These are phyloP conservation scores for Nipponacmea schrenckii DNA, from an alignment of 2,888 invertebrate genomes.

Conservation along the genomic window DNA sequence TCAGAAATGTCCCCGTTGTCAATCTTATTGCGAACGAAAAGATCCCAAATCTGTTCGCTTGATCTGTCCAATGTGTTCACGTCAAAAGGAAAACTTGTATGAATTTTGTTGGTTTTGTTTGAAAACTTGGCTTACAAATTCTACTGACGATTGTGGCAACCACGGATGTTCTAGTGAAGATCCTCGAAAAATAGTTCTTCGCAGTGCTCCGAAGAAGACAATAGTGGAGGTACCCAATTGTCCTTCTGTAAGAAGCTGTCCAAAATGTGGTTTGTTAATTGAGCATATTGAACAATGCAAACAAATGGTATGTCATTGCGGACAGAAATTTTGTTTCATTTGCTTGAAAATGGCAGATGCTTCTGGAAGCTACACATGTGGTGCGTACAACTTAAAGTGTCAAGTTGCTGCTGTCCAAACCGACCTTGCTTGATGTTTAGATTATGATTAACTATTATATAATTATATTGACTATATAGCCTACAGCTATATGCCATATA, in stretches of 20 bases:
- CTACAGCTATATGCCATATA: not conserved
- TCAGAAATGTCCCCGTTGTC: too few species aligned
- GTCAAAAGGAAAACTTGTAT: too few species aligned
- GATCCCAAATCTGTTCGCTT: too few species aligned
- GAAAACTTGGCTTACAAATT: too few species aligned
- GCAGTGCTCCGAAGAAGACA: slow-evolving; percentile 27
- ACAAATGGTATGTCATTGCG: too few species aligned
- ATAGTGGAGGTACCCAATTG: slow-evolving; percentile 35
- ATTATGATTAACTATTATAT: too few species aligned
- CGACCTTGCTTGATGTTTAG: not conserved
- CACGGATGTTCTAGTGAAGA: slow-evolving; percentile 35
- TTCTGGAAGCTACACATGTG: slow-evolving; percentile 30
- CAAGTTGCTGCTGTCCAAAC: slow-evolving; percentile 5
- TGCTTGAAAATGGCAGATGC: too few species aligned
- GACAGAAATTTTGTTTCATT: too few species aligned
- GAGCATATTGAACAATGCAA: slow-evolving; percentile 39
- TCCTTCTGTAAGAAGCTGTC: slow-evolving; percentile 40
- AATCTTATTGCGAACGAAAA: too few species aligned
- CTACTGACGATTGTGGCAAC: slow-evolving; percentile 34
- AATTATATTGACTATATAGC: not conserved
- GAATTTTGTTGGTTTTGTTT: too few species aligned
- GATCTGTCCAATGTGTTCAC: too few species aligned
- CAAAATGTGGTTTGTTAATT: slow-evolving; percentile 36
- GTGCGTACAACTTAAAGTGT: slow-evolving; percentile 24
- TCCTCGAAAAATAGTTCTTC: slow-evolving; percentile 31